phyloP scores from a whole-genome alignment of 2,888 invertebrate species.

The Venusia cambrica region DNA sequence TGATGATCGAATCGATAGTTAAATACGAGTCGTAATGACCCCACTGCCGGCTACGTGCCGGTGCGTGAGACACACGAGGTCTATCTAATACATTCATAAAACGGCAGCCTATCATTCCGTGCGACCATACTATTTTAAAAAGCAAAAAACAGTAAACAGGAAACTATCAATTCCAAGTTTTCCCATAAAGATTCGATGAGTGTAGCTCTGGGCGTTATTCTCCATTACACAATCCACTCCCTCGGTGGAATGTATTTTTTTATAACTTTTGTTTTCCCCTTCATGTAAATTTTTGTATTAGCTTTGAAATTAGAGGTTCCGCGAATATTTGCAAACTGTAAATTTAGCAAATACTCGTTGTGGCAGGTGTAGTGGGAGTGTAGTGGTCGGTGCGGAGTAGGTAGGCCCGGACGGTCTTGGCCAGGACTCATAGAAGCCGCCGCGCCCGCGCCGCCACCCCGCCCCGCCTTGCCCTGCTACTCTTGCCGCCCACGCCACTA shows the following conservation, averaged over 20 bases:
- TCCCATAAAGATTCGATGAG: slow-evolving; percentile 69
- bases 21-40: slow-evolving; percentile 54
- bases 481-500: slow-evolving; percentile 47
- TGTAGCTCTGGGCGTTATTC: slow-evolving; percentile 52
- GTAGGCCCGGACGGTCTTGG: slow-evolving; percentile 77
- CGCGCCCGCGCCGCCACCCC: slow-evolving; percentile 35
- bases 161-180: slow-evolving; percentile 73
- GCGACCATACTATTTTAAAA: slow-evolving; percentile 70
- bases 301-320: slow-evolving; percentile 42
- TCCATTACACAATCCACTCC: slow-evolving; percentile 47
- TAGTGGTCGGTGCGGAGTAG: slow-evolving; percentile 83
- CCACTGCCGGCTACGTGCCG: slow-evolving; percentile 55
- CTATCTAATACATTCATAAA: slow-evolving; percentile 51
- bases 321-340: too few species aligned
- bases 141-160: slow-evolving; percentile 66
- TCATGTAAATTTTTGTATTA: slow-evolving; percentile 51
- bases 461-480: too few species aligned
- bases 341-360: too few species aligned
- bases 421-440: slow-evolving; percentile 65
- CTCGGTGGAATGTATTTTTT: slow-evolving; percentile 50
- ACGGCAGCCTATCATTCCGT: slow-evolving; percentile 56
- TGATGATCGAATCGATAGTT: slow-evolving; percentile 59
- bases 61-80: slow-evolving; percentile 62
- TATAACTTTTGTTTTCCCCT: slow-evolving; percentile 51
- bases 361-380: slow-evolving; percentile 83